Percentiles rank a stretch among this genome's conserved stretches.
Conservation (phyloP, 2,888 invertebrate genomes). For the Cyclophora albipunctata region DNA sequence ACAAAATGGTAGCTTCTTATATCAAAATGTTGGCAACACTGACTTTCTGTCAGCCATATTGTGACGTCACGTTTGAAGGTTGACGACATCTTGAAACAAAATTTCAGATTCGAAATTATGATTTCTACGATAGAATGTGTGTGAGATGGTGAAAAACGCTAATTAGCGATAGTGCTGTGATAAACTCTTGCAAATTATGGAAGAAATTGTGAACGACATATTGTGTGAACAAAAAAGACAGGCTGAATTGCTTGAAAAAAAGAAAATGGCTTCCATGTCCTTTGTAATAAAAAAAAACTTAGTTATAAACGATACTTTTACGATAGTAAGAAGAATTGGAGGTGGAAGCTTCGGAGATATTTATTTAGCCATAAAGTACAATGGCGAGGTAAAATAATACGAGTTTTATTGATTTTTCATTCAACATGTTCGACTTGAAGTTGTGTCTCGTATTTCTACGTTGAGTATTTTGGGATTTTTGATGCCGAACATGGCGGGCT, state of each 20-base stretch:
- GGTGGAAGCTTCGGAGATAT: constrained; percentile 99
- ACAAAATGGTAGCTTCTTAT: constrained; percentile 23
- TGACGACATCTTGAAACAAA: constrained; percentile 63
- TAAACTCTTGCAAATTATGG: constrained; percentile 18
- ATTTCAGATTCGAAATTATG: constrained; percentile 49
- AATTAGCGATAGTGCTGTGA: constrained; percentile 55
- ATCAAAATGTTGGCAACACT: constrained; percentile 35
- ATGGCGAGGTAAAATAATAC: constrained; percentile 84
- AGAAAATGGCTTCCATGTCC: constrained; percentile 68
- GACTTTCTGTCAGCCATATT: constrained; percentile 36
- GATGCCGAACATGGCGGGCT: constrained; percentile 56
- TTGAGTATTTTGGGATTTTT: constrained; percentile 52
- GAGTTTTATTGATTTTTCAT: constrained; percentile 22
- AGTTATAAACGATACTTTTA: constrained; percentile 90
- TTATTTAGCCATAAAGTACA: constrained; percentile 93
- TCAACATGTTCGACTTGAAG: not conserved
- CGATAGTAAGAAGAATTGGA: constrained; percentile 96
- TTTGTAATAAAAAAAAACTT: constrained; percentile 49
- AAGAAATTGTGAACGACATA: constrained; percentile 18
- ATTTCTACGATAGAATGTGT: constrained; percentile 31
- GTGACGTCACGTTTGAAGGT: constrained; percentile 66
- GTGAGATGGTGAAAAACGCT: constrained; percentile 27
- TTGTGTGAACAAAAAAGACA: constrained; percentile 53
- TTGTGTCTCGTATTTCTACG: constrained; percentile 2
- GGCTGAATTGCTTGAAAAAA: constrained; percentile 66